Conservation (phyloP, 2,797 vertebrate genomes). For the Eidolon dupreanum region DNA sequence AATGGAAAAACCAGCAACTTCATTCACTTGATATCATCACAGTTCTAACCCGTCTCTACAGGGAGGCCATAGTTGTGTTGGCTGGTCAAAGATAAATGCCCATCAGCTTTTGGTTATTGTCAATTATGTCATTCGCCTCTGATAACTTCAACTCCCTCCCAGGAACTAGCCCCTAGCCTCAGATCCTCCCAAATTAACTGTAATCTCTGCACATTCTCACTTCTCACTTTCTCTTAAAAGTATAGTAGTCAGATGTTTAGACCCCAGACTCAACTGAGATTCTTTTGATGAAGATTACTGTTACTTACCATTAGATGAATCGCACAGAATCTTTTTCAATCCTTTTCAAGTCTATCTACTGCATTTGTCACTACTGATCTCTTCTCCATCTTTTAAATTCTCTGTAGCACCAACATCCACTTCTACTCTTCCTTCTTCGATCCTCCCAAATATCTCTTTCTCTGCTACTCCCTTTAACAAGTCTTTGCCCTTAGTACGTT, state of each 20-base stretch:
- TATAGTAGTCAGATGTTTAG: background rate
- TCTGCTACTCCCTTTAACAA: background rate
- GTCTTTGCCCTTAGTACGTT: background rate
- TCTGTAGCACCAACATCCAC: rapidly evolving
- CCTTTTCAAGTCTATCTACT: background rate
- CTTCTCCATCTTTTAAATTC: background rate
- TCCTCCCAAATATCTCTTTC: background rate
- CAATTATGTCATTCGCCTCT: rapidly evolving
- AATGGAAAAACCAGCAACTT: background rate
- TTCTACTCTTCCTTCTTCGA: background rate
- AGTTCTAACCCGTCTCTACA: rapidly evolving
- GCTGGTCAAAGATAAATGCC: background rate
- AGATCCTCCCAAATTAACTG: background rate
- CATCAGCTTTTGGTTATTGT: background rate
- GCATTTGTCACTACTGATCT: background rate
- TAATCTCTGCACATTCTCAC: background rate
- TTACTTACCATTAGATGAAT: background rate
- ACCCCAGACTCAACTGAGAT: background rate
- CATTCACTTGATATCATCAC: rapidly evolving
- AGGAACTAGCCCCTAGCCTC: background rate
- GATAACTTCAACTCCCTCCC: background rate
- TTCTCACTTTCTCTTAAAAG: background rate
- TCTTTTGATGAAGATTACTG: background rate
- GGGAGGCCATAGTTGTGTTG: background rate
- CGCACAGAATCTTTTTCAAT: background rate